Conservation (phyloP, 1,140 invertebrate species). For the Panagrolaimus sp. region DNA sequence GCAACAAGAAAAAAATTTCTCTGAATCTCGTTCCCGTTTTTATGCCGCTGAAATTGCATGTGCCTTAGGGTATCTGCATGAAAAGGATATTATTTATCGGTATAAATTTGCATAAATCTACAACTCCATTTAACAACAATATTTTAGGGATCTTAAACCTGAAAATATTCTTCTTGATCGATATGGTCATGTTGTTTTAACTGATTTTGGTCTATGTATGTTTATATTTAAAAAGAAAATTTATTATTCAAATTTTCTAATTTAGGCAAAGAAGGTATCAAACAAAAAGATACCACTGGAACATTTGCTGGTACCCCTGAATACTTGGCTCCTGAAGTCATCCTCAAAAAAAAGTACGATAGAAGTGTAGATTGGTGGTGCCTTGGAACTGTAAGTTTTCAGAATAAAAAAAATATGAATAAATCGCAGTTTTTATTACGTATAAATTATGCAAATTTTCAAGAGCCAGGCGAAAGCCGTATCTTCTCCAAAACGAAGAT, state of each 20-base stretch:
- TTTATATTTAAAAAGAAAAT: constrained; percentile 1
- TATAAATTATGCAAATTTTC: too few relatives aligned
- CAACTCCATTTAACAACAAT: too few relatives aligned
- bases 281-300: constrained; percentile 62
- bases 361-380: constrained; percentile 72
- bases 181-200: constrained; percentile 69
- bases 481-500: too few relatives aligned
- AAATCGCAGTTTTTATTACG: too few relatives aligned
- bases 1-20: constrained; percentile 66
- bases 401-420: too few relatives aligned
- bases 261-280: constrained; percentile 66
- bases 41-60: constrained; percentile 70
- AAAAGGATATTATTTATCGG: constrained; percentile 67
- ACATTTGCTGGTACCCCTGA: constrained; percentile 73
- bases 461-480: too few relatives aligned
- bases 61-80: constrained; percentile 65
- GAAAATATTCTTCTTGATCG: constrained; percentile 77
- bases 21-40: constrained; percentile 66
- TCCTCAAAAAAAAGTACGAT: constrained; percentile 66
- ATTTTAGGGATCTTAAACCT: constrained; percentile 73
- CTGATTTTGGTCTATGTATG: constrained; percentile 67
- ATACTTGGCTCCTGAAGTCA: constrained; percentile 77
- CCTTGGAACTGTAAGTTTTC: constrained; percentile 68
- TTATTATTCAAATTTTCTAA: too few relatives aligned
- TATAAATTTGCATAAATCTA: too few relatives aligned